Base-by-base conservation (phyloP, 1,140 invertebrate species). In the Drosophila arawakana region DNA sequence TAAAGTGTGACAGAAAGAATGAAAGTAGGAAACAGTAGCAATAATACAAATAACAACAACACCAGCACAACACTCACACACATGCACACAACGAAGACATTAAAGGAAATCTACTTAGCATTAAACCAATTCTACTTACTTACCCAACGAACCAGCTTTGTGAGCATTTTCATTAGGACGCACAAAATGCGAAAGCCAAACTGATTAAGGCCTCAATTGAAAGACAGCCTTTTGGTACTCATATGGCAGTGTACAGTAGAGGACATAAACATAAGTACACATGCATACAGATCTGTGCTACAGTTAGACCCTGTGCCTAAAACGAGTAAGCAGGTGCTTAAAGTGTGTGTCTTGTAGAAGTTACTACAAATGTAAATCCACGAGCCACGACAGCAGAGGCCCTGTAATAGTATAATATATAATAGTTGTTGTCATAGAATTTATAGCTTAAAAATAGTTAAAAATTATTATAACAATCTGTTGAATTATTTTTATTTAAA, bases 111-210 rank as follows among this genome's bases (percentile, higher is more conserved):
- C 81, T 81, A 86, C 81, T 85, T 85, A 85, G 60, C 82, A 85
- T 69, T 85, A 85, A 85, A 84, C 81, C 82, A 84, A 84, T 85
- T 84, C 81, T 58, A 75, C 52, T 71, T 71, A 47, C 43, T 30
- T 15, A 30, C 46, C 8, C 46, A 21, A 13, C 44, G 35, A 35
- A 41, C 18, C 39, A 35, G 73, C 61, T 74, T 70, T 74, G 66
- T 58, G 60, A 72, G 57, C 73, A 60, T 72, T 76, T 72, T 76
- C 68, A 76, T 75, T 75, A 75, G 52, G 35, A 44, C 67, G 44
- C 52, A 65, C 70, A 82, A 85, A 85, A 85, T 74, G 50, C 78
- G 73, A 85, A 85, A 85, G 82, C 82, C 81, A 86, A 85, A 85
- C 78, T 81, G 81, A 85, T 85, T 85, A 85, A 69, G 71, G 79